Base-by-base conservation (phyloP, 2,888 invertebrate genomes). In the Epirrita christyi region DNA sequence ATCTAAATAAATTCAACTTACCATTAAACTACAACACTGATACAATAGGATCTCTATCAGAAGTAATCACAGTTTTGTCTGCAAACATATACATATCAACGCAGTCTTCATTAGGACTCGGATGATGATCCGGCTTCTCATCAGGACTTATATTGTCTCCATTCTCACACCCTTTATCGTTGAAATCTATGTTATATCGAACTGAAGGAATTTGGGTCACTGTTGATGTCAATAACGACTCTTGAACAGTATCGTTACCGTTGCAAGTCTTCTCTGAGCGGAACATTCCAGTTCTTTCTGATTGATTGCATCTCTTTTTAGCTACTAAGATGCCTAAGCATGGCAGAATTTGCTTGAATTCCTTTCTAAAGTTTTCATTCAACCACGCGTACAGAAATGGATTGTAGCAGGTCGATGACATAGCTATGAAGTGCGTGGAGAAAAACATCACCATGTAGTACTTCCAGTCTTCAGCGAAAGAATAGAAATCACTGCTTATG, bases 331-430 rank as follows among this genome's bases (percentile, higher is more conserved):
- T 88, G 38, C 91, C 92, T 75, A 95, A 93, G 68, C 95, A 95
- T 0, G 95, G 95, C 48, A 95, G 81, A 47, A 96, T 95, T 81
- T 95, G 94, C 78, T 95, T 96, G 85, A 97, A 97, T 81, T 97
- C 97, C 78, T 97, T 97, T 46, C 97, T 94, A 82, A 98, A 98
- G 87, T 97, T 97, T 69, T 98, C 98, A 85, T 98, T 98, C 84
- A 98, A 94, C 98, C 98, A 98, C 13, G 98, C 98, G 88, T 98
- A 98, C 10, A 98, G 93, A 80, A 98, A 97, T 0, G 98, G 98
- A 83, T 98, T 98, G 93, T 98, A 98, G 83, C 97, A 97, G 1
- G 97, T 97, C 56, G 97, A 97, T 73, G 97, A 97, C 98, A 98
- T 98, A 36, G 98, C 98, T 66, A 97, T 93, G 58, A 97, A 95